These are phyloP conservation scores for Pseudobourletiella spinata DNA, from an alignment of 1,140 invertebrate genomes.

Conservation along the genomic window DNA sequence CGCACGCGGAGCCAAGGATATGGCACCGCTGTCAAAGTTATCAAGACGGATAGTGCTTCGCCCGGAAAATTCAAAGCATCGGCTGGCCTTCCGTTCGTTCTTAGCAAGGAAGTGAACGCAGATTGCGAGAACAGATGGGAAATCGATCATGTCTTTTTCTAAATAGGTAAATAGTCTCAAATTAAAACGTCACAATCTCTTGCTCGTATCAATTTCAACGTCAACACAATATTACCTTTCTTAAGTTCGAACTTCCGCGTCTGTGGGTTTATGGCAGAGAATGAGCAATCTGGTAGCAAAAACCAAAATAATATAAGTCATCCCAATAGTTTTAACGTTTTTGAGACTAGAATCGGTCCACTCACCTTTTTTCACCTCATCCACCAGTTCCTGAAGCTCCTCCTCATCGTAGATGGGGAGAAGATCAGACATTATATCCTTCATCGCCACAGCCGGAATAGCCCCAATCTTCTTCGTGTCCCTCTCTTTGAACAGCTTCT, in stretches of 20 bases:
- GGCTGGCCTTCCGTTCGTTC: background rate
- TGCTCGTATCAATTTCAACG: background rate
- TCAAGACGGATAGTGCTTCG: background rate
- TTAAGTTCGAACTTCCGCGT: background rate
- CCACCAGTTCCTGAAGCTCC: background rate
- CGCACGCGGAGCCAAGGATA: too few species aligned
- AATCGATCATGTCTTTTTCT: background rate
- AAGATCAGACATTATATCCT: background rate
- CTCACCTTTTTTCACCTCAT: background rate
- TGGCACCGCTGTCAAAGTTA: too few species aligned
- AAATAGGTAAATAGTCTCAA: background rate
- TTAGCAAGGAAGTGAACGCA: background rate
- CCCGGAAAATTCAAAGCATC: background rate
- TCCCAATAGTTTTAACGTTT: background rate
- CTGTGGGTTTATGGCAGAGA: background rate
- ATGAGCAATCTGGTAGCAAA: background rate
- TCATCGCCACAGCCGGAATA: background rate
- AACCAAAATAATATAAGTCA: background rate
- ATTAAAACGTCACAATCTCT: background rate
- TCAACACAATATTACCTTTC: background rate
- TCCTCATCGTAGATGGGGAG: background rate
- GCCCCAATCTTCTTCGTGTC: background rate
- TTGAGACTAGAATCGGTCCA: background rate
- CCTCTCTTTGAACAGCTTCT: background rate
- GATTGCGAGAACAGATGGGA: background rate